A percentile compares a stretch with the other conserved stretches of the same genome.
These are phyloP conservation scores for Tupiocoris notatus DNA, from an alignment of 2,888 invertebrate genomes.

Conservation along the genomic window DNA sequence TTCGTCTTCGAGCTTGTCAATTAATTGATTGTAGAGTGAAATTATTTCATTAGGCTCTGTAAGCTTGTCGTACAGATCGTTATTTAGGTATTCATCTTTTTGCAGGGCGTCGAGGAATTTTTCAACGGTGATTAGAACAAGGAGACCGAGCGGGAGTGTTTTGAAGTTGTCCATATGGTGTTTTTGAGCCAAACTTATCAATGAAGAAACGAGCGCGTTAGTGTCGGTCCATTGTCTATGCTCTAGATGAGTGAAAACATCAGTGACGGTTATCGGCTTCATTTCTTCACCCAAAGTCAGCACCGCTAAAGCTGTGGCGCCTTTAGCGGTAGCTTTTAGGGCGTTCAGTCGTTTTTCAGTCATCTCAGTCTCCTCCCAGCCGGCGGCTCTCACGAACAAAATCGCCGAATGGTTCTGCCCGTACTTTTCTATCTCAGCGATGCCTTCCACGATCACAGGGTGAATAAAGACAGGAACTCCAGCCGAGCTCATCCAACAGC, in stretches of 20 bases:
- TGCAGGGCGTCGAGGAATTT: conserved; percentile 45
- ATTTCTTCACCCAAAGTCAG: conserved; percentile 28
- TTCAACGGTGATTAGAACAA: conserved; percentile 40
- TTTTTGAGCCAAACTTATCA: conserved; percentile 40
- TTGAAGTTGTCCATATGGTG: conserved; percentile 39
- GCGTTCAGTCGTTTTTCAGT: conserved; percentile 35
- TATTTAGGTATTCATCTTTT: conserved; percentile 40
- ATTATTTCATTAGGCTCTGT: conserved; percentile 62
- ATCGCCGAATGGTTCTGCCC: conserved; percentile 42
- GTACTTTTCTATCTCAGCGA: conserved; percentile 8
- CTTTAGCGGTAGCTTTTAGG: not conserved
- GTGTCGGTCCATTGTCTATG: conserved; percentile 39
- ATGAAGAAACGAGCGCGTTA: conserved; percentile 21
- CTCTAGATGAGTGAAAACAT: conserved; percentile 26
- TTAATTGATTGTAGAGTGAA: conserved; percentile 66
- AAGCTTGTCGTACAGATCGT: conserved; percentile 53
- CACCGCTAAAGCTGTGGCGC: conserved; percentile 2
- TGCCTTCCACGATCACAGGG: conserved; percentile 36
- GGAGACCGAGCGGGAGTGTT: conserved; percentile 39
- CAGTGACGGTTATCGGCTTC: not conserved
- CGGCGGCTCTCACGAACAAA: conserved; percentile 36
- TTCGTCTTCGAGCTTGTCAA: conserved; percentile 62
- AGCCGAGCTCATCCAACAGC: conserved; percentile 1
- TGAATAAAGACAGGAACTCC: conserved; percentile 44
- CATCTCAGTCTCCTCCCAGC: conserved; percentile 36